Evolutionary conservation across 1,140 invertebrate genomes (phyloP), one percentile per base, ranked within the genome.

Genomic region (Daktulosphaira vitifoliae): DNA sequence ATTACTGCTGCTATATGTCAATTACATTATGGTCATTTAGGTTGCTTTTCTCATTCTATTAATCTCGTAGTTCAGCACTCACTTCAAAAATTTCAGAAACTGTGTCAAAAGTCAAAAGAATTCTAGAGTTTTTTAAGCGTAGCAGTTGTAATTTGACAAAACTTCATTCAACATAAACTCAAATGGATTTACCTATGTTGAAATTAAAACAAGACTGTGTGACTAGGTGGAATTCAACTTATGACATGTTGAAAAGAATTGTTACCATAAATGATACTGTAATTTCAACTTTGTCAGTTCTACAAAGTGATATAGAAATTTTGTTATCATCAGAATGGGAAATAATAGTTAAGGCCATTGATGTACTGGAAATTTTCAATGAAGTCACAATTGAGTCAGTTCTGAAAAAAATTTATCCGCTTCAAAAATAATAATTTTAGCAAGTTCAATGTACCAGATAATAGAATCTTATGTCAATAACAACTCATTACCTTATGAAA

Each of bases 221-320:
- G 13, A 73, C 72, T 11, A 44, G 71, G 26, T 73, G 73, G 71
- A 73, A 73, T 68, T 73, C 69, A 4, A 69, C 68, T 3, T 73
- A 68, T 33, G 62, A 69, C 25, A 74, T 74, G 72, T 22, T 74
- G 3, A 53, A 69, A 50, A 26, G 72, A 62, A 29, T 72, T 23
- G 3, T 68, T n/a, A 33, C 68, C 59, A 66, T 72, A 20, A 70
- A 68, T 50, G 64, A 67, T 46, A 66, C 70, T 9, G 46, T 72
- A 3, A 68, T 68, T 52, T 66, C 66, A n/a, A 69, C 68, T 1
- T 5, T 72, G 38, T 69, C 70, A n/a, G 33, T 72, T 9, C 29
- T 67, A 26, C 46, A 65, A 22, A 54, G 67, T 22, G 54, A 71
- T 44, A 70, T 54, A 29, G 33, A 6, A 25, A 25, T 54, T 25